Evolutionary conservation across 37 sponge, comb jelly and placozoan genomes (phyloP).

Genomic region (Haliclona indistincta): DNA sequence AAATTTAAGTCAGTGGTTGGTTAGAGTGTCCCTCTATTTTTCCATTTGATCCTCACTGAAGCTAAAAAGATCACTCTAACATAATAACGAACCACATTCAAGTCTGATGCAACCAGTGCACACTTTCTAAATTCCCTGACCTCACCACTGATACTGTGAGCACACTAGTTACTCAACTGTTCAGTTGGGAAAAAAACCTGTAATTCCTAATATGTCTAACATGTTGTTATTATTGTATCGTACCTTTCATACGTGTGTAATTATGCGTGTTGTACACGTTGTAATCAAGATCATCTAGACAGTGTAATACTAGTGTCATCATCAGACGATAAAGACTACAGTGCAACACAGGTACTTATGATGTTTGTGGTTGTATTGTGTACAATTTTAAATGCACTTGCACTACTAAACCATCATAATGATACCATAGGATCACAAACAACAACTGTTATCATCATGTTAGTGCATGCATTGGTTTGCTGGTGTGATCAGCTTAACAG

Average conservation of each 20-base stretch:
- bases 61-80: conserved; percentile 61
- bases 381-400: background rate
- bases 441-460: background rate
- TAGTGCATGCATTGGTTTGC: conserved; percentile 56
- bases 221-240: no score
- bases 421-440: background rate
- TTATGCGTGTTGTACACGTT: conserved; percentile 31
- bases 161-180: background rate
- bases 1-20: no score
- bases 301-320: conserved; percentile 21
- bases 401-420: no score
- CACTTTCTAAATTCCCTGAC: conserved; percentile 55
- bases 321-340: conserved; percentile 21
- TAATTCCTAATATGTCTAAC: background rate
- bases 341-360: no score
- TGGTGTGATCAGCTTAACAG: no score
- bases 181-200: background rate
- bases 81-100: conserved; percentile 62
- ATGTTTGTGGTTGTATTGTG: background rate
- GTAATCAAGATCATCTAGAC: conserved; percentile 49
- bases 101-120: conserved; percentile 55
- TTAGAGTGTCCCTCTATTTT: no score
- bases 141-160: conserved; percentile 59
- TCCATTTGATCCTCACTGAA: no score
- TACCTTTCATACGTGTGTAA: background rate